phyloP scores from a whole-genome alignment of 2,888 invertebrate genomes.

The Autographa gamma region DNA sequence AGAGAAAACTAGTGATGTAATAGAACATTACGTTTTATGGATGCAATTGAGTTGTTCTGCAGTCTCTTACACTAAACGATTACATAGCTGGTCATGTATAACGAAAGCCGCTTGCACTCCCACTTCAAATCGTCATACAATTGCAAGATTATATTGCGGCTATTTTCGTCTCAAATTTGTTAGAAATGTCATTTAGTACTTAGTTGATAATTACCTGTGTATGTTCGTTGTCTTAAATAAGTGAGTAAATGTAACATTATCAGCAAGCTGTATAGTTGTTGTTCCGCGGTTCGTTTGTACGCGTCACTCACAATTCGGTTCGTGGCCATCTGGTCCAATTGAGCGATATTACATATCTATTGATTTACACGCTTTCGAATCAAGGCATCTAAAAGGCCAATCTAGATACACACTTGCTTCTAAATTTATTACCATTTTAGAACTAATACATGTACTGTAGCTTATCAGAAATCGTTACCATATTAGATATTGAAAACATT shows the following conservation, averaged over 20 bases:
- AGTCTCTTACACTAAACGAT: constrained; percentile 17
- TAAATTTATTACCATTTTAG: constrained; percentile 34
- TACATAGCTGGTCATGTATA: background rate
- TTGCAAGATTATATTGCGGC: background rate
- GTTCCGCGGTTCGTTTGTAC: constrained; percentile 27
- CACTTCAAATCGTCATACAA: background rate
- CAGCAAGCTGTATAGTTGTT: constrained; percentile 25
- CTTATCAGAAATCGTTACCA: constrained; percentile 9
- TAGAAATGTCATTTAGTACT: too few species aligned
- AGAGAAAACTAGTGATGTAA: constrained; percentile 49
- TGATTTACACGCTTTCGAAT: constrained; percentile 51
- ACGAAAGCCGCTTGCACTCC: background rate
- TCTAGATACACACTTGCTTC: constrained; percentile 31
- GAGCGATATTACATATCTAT: constrained; percentile 57
- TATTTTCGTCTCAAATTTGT: background rate
- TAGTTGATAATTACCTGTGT: background rate
- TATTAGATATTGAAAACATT: constrained; percentile 11
- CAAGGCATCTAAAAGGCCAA: constrained; percentile 42
- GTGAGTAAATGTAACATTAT: constrained; percentile 9
- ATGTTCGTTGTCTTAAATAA: background rate
- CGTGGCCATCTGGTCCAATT: constrained; percentile 56
- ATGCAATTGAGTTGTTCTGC: constrained; percentile 9
- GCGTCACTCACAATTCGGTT: constrained; percentile 52
- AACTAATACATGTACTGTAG: constrained; percentile 1
- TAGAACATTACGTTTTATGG: constrained; percentile 17